Evolutionary conservation across 2,113 vertebrate genomes (phyloP), one percentile per base, ranked within the genome.

Genomic region (Spea bombifrons): DNA sequence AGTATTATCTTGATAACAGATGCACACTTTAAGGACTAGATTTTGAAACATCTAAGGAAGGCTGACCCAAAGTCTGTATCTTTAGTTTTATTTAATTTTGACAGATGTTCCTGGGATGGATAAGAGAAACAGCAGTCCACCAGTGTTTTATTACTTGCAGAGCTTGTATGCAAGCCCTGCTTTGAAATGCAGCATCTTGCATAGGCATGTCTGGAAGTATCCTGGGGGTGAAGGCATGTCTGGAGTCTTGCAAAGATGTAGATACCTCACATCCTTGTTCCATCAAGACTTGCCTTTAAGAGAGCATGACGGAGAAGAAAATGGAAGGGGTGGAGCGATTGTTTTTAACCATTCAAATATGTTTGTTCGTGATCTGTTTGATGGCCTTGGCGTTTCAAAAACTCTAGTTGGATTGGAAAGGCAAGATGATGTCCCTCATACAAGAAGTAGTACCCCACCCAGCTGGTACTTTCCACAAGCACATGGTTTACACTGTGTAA

Each of bases 141-240:
- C 44, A 15, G 45, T 68, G 44, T 68, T 10, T 9, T 8, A 66
- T 3, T 46, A 48, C 66, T 12, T 53, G 12, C 52, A 8, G 52
- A 8, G 57, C 57, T 61, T 5, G 57, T 70, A 49, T 7, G 44
- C 48, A 70, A 68, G 7, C 1, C n/a, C 66, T 45, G 15, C 3
- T 47, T 3, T 71, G 69, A 43, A 43, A 71, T 16, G 12, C 15
- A 69, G 45, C 45, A 16, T 71, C 69, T 53, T 55, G 69, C 69
- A 71, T 71, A 55, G 50, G 50, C 48, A 71, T 71, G 69, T 55
- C 16, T 52, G 16, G 49, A 44, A 30, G 16, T 71, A 44, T 44
- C 69, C 50, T 30, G 9, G 69, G 69, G 61, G 61, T 64, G 61
- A 64, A 7, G 57, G 61, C 61, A 8, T 64, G 61, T 64, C 16